Evolutionary conservation across 2,113 vertebrate genomes (phyloP).

Genomic region (Camarhynchus parvulus): DNA sequence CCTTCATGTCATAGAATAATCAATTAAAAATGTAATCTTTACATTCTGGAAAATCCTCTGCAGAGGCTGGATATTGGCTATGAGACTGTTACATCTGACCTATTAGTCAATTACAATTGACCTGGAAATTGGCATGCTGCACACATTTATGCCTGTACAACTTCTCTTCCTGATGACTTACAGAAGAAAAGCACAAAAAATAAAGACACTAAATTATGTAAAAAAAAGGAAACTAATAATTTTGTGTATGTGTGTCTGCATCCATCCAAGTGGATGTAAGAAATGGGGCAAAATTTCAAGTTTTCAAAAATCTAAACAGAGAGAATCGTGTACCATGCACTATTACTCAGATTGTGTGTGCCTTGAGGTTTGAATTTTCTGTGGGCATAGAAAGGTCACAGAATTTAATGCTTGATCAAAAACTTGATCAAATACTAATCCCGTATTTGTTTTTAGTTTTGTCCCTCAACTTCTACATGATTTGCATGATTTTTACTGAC

Average conservation of each 20-base stretch:
- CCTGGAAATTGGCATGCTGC: neutral
- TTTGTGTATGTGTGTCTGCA: neutral
- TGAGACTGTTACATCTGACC: neutral
- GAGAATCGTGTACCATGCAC: neutral
- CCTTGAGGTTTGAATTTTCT: neutral
- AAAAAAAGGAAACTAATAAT: neutral
- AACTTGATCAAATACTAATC: neutral
- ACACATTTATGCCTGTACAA: neutral
- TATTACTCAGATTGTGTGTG: neutral
- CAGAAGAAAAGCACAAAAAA: neutral
- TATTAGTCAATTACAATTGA: neutral
- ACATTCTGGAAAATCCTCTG: neutral
- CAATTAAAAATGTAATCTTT: neutral
- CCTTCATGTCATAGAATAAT: neutral
- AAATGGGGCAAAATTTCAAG: neutral
- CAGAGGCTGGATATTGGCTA: neutral
- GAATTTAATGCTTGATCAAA: neutral
- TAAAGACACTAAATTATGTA: neutral
- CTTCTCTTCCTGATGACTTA: neutral
- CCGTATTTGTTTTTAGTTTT: neutral
- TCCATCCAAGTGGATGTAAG: fast-evolving
- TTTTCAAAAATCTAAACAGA: neutral
- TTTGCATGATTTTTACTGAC: neutral
- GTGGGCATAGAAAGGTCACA: neutral
- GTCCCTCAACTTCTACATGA: neutral